A percentile compares a stretch with the other conserved stretches of the same genome.
phyloP scores from a whole-genome alignment of 2,888 invertebrate species.

The Rosalia funebris region DNA sequence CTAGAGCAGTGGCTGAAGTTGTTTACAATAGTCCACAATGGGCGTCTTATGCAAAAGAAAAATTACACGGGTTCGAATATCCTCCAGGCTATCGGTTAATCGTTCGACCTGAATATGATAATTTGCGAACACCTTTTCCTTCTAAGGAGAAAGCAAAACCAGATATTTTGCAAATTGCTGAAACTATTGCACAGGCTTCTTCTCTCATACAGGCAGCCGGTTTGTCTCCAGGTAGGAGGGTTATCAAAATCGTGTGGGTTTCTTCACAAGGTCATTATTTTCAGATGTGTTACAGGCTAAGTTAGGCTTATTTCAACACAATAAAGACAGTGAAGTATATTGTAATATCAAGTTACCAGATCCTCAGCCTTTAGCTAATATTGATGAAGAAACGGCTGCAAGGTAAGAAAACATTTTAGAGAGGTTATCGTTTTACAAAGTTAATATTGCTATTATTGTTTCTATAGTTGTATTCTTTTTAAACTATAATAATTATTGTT shows the following conservation, averaged over 20 bases:
- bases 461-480: no score
- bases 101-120: constrained; percentile 72
- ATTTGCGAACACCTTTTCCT: not conserved
- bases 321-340: constrained; percentile 55
- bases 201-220: constrained; percentile 76
- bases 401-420: constrained; percentile 61
- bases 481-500: no score
- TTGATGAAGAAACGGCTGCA: constrained; percentile 74
- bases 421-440: no score
- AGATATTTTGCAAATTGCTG: constrained; percentile 76
- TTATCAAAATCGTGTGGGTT: no score
- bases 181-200: constrained; percentile 82
- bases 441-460: no score
- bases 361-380: constrained; percentile 74
- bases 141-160: constrained; percentile 53
- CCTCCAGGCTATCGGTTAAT: constrained; percentile 86
- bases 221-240: constrained; percentile 56
- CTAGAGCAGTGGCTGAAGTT: constrained; percentile 72
- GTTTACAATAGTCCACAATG: constrained; percentile 78
- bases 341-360: constrained; percentile 80
- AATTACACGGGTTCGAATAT: constrained; percentile 91
- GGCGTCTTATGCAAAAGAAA: constrained; percentile 82
- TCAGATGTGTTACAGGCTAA: constrained; percentile 43
- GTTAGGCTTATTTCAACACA: constrained; percentile 33
- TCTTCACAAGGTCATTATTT: constrained; percentile 5